Evolutionary conservation across 2,888 invertebrate genomes (phyloP), one percentile per base, ranked within the genome.

Genomic region (Camponotus fellah): DNA sequence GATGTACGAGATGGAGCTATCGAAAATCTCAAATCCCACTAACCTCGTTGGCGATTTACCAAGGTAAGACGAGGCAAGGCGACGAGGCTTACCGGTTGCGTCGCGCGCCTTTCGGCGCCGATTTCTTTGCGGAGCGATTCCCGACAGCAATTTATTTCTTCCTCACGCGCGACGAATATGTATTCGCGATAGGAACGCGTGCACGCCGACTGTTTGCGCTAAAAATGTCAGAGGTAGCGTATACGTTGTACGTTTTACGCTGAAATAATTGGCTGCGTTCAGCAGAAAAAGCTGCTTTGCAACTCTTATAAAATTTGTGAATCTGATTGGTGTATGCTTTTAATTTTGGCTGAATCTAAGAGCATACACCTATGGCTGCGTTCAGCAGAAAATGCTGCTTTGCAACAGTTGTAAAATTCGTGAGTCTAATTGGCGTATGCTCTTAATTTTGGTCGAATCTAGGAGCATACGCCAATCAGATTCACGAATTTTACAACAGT

Each of bases 11-110:
- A 90, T 89, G 90, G 85, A 89, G 91, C 93, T 93, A 93, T 93
- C 92, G 92, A 93, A 93, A 93, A 93, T 93, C 93, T 92, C 91
- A 90, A 93, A 92, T 92, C 92, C 93, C 91, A 93, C 93, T 93
- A 93, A 93, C 93, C 93, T 92, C 93, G 84, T 93, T 93, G 92
- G 92, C 92, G 91, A 89, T 82, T 87, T 87, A 92, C 91, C 91
- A 92, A 86, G 84, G 75, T 87, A 37, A 37, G 26, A 26, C 26
- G 26, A 26, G 26, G 26, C 26, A 83, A 82, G 77, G 85, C 69
- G 62, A 26, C 68, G 43, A 26, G 26, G 26, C 26, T n/a, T n/a
- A n/a, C n/a, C n/a, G 0, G 26, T 49, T n/a, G 49, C 49, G 49
- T 8, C n/a, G 88, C 84, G 80, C 86, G 85, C 87, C 90, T 88